Percentiles rank a stretch among this genome's conserved stretches.
phyloP scores from a whole-genome alignment of 2,113 vertebrate species.

The Rhynchomys soricoides region DNA sequence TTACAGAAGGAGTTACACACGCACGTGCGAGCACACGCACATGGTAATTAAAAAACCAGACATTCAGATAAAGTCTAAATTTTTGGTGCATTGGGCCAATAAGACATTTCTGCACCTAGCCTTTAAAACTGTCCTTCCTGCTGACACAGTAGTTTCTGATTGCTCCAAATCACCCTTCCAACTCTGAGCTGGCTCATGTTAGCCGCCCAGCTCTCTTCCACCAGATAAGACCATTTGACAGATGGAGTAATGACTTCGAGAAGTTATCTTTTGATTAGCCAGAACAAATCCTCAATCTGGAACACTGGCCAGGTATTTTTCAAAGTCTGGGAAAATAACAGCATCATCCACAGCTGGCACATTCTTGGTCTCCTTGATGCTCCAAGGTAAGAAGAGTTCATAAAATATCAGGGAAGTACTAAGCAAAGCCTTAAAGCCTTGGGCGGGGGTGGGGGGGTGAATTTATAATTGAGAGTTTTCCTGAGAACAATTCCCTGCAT shows the following conservation, averaged over 20 bases:
- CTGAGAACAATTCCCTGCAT: not conserved
- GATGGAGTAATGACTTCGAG: constrained; percentile 50
- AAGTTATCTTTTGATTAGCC: constrained; percentile 60
- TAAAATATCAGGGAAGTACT: constrained; percentile 9
- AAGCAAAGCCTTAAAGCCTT: constrained; percentile 38
- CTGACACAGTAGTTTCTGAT: constrained; percentile 34
- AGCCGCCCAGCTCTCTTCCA: constrained; percentile 32
- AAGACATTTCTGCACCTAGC: not conserved
- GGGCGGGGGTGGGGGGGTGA: not conserved
- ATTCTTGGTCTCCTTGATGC: constrained; percentile 48
- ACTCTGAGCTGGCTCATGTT: not conserved
- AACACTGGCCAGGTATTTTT: constrained; percentile 57
- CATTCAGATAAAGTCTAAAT: constrained; percentile 4
- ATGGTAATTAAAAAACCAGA: not conserved
- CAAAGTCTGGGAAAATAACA: constrained; percentile 63
- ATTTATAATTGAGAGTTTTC: constrained; percentile 46
- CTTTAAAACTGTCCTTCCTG: not conserved
- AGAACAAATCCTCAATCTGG: constrained; percentile 44
- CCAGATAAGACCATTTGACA: constrained; percentile 63
- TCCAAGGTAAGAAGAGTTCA: constrained; percentile 35
- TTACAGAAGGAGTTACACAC: not conserved
- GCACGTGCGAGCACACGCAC: not conserved
- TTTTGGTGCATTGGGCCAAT: not conserved
- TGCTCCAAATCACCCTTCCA: constrained; percentile 28
- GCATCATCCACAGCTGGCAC: constrained; percentile 37